Percentiles rank a stretch among this genome's conserved stretches.
Evolutionary conservation across 2,113 vertebrate species (phyloP).

Genomic region (Albula glossodonta): DNA sequence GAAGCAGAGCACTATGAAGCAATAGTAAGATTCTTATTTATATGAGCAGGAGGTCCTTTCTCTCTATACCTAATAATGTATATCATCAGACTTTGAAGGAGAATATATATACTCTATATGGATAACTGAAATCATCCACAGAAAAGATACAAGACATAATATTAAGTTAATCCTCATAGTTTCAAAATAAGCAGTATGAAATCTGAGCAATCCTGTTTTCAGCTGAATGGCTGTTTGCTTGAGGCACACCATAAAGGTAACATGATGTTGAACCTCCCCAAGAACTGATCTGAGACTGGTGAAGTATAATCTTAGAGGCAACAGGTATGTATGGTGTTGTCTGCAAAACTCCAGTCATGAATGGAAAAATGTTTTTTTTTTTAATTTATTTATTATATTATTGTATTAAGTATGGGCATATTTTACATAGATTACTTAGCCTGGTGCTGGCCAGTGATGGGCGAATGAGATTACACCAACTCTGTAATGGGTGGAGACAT

Average conservation of each 20-base stretch:
- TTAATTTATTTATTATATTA: too few relatives aligned
- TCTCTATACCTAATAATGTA: background rate
- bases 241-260: slow-evolving; percentile 47
- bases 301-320: background rate
- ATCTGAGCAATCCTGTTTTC: slow-evolving; percentile 26
- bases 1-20: background rate
- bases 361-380: background rate
- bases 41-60: slow-evolving; percentile 16
- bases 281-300: background rate
- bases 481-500: too few relatives aligned
- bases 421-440: too few relatives aligned
- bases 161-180: slow-evolving; percentile 60
- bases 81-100: background rate
- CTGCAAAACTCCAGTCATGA: background rate
- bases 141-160: slow-evolving; percentile 48
- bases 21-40: slow-evolving; percentile 12
- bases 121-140: slow-evolving; percentile 25
- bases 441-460: too few relatives aligned
- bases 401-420: too few relatives aligned
- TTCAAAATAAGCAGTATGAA: slow-evolving; percentile 56
- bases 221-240: slow-evolving; percentile 44
- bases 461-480: too few relatives aligned
- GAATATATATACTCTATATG: background rate
- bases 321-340: background rate
- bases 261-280: background rate